These are phyloP conservation scores for Chelonia mydas DNA, from an alignment of 2,797 vertebrate species.

Conservation along the genomic window DNA sequence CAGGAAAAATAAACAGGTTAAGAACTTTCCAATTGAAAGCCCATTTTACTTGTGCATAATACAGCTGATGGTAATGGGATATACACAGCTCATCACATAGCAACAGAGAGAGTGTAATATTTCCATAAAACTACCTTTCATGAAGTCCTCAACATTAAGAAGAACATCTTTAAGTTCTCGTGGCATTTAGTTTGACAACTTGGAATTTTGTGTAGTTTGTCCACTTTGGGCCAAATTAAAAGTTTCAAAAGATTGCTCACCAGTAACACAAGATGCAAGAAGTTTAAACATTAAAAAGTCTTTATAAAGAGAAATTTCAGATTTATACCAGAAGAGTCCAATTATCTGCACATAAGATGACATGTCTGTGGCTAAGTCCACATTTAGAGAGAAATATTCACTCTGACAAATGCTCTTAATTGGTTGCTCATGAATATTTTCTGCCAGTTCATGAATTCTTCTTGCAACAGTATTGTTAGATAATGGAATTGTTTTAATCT, in stretches of 20 bases:
- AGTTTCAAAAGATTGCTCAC: slow-evolving; percentile 13
- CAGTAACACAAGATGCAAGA: neutral
- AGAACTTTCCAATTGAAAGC: neutral
- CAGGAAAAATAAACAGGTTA: slow-evolving; percentile 13
- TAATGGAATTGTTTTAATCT: neutral
- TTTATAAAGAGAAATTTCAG: slow-evolving; percentile 18
- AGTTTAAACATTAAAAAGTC: neutral
- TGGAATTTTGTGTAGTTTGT: slow-evolving; percentile 16
- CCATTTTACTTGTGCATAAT: neutral
- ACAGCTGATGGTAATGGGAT: neutral
- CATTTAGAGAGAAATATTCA: neutral
- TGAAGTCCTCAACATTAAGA: slow-evolving; percentile 46
- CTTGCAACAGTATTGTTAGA: neutral
- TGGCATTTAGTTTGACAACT: neutral
- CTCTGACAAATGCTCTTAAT: neutral
- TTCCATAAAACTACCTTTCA: neutral
- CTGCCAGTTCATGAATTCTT: neutral
- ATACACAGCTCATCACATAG: neutral
- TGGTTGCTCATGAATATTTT: slow-evolving; percentile 12
- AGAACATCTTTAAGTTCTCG: slow-evolving; percentile 14
- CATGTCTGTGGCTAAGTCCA: slow-evolving; percentile 1
- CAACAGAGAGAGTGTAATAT: neutral
- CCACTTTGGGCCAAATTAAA: slow-evolving; percentile 5
- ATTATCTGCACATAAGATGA: neutral
- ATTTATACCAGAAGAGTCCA: neutral